Percentiles rank a stretch among this genome's conserved stretches.
Conservation (phyloP, 1,140 invertebrate species). For the Drosophila eugracilis region DNA sequence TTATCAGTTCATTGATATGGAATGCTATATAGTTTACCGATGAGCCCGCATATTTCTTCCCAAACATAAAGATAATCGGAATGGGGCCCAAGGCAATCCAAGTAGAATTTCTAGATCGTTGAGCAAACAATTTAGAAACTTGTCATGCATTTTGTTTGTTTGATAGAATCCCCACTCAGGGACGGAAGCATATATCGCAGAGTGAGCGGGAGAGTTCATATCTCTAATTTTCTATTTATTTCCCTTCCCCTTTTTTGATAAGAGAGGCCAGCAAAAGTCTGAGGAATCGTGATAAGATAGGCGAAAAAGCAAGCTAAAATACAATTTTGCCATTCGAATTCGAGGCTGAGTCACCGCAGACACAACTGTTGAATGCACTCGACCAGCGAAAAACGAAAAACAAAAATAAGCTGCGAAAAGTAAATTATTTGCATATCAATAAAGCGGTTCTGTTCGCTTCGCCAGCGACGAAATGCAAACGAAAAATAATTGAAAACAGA, state of each 20-base stretch:
- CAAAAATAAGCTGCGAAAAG: slow-evolving; percentile 24
- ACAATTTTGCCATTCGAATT: slow-evolving; percentile 24
- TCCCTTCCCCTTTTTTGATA: slow-evolving; percentile 23
- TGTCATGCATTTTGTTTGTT: slow-evolving; percentile 27
- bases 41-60: slow-evolving; percentile 29
- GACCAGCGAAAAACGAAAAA: slow-evolving; percentile 22
- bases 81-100: slow-evolving; percentile 29
- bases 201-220: slow-evolving; percentile 20
- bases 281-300: slow-evolving; percentile 48
- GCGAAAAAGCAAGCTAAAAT: slow-evolving; percentile 30
- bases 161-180: slow-evolving; percentile 4
- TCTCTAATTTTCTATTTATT: slow-evolving; percentile 33
- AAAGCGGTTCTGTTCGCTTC: slow-evolving; percentile 33
- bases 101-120: slow-evolving; percentile 16
- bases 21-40: not conserved
- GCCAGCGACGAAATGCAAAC: slow-evolving; percentile 27
- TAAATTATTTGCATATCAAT: slow-evolving; percentile 55
- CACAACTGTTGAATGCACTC: slow-evolving; percentile 46
- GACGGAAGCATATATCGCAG: slow-evolving; percentile 18
- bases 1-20: slow-evolving; percentile 77
- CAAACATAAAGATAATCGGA: slow-evolving; percentile 13
- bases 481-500: slow-evolving; percentile 46
- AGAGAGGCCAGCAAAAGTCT: slow-evolving; percentile 16
- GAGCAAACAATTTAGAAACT: slow-evolving; percentile 38
- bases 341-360: slow-evolving; percentile 19